phyloP scores from a whole-genome alignment of 2,797 vertebrate genomes.

The Botia kubotai region DNA sequence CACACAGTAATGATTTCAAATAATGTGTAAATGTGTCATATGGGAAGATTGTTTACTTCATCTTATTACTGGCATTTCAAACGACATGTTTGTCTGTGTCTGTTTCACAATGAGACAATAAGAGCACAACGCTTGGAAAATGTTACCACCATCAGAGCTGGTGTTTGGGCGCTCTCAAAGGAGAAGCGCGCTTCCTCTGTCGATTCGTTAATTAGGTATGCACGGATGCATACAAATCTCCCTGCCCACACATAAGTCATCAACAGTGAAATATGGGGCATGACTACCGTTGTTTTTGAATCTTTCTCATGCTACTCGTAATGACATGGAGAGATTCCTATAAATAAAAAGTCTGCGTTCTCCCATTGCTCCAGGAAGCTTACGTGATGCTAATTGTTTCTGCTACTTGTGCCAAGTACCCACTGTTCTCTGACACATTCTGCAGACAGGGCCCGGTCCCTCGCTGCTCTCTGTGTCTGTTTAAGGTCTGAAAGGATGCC shows the following conservation, averaged over 20 bases:
- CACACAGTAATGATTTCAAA: slow-evolving; percentile 31
- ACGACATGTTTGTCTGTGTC: slow-evolving; percentile 33
- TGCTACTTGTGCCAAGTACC: slow-evolving; percentile 85
- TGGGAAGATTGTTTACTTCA: slow-evolving; percentile 55
- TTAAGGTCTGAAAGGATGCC: slow-evolving; percentile 79
- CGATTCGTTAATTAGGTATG: slow-evolving; percentile 78
- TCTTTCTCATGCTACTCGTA: slow-evolving; percentile 64
- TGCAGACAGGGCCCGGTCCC: slow-evolving; percentile 81
- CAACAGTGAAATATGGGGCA: slow-evolving; percentile 75
- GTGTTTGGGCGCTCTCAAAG: slow-evolving; percentile 70
- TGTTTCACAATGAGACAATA: slow-evolving; percentile 35
- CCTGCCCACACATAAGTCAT: slow-evolving; percentile 63
- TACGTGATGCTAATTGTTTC: slow-evolving; percentile 85
- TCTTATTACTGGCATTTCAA: slow-evolving; percentile 60
- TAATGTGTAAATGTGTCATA: slow-evolving; percentile 43
- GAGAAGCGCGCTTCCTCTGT: slow-evolving; percentile 73
- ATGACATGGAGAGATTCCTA: slow-evolving; percentile 69
- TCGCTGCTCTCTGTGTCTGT: slow-evolving; percentile 80
- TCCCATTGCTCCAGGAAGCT: slow-evolving; percentile 74
- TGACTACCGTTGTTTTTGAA: slow-evolving; percentile 73
- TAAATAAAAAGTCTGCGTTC: slow-evolving; percentile 56
- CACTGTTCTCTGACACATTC: slow-evolving; percentile 78
- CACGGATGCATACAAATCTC: slow-evolving; percentile 76
- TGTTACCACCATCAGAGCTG: slow-evolving; percentile 60
- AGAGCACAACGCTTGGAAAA: slow-evolving; percentile 69